A percentile compares a stretch with the other conserved stretches of the same genome.
phyloP scores from a whole-genome alignment of 2,797 vertebrate species.

The Okamejei kenojei region DNA sequence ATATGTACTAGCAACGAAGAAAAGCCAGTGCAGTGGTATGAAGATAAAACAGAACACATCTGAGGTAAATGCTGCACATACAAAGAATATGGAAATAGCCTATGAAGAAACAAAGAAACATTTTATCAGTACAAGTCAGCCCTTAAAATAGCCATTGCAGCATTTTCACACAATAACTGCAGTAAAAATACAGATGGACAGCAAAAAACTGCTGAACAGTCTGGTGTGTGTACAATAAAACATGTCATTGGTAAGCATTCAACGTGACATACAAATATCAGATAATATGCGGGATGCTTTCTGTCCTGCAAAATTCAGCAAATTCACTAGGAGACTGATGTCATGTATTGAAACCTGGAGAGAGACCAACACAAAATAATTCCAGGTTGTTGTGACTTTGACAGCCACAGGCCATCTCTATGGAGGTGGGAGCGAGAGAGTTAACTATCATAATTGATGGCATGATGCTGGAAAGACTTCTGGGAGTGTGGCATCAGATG shows the following conservation, averaged over 20 bases:
- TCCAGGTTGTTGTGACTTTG: neutral
- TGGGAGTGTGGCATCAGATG: neutral
- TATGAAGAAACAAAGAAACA: conserved; percentile 45
- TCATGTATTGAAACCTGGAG: neutral
- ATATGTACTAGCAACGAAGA: conserved; percentile 72
- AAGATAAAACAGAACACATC: conserved; percentile 75
- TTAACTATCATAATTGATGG: neutral
- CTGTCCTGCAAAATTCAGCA: neutral
- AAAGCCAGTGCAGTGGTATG: conserved; percentile 72
- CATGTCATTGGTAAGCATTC: neutral
- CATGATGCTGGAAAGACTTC: neutral
- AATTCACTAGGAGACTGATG: neutral
- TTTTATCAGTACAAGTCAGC: neutral
- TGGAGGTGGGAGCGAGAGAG: neutral
- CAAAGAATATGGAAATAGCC: conserved; percentile 70
- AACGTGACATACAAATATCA: neutral
- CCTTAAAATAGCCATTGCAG: neutral
- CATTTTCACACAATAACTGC: neutral
- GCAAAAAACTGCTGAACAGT: neutral
- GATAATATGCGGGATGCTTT: neutral
- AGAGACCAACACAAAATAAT: neutral
- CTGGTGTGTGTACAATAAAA: neutral
- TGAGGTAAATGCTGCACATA: conserved; percentile 69
- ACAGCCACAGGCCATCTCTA: neutral
- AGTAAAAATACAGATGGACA: neutral